Evolutionary conservation across 2,797 vertebrate genomes (phyloP), one percentile per base, ranked within the genome.

Genomic region (Phoeniculus purpureus): DNA sequence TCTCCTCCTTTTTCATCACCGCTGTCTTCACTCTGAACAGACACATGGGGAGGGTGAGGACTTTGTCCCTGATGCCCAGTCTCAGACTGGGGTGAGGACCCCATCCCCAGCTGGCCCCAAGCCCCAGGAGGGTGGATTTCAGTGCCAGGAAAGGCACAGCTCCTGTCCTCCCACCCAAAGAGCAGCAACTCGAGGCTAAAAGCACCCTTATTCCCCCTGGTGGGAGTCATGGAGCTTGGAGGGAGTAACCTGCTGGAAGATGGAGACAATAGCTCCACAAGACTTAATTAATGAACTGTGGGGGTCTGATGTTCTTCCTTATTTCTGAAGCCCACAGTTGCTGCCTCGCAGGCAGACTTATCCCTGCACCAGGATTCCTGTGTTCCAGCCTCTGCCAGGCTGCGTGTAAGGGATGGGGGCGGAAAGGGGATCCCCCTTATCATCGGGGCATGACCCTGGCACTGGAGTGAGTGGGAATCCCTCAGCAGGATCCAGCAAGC

Each of bases 1-100:
- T 98, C 86, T 98, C 98, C 81, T 99, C 99, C 95, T 99, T 99
- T 97, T 98, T 99, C 80, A 98, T 96, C 34, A 99, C 98, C 3
- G 99, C 99, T 0, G 96, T 93, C 96, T 99, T 99, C 92, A 99
- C 99, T 93, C 99, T 99, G 96, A 19, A 71, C 47, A 70, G 37
- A 60, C 0, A 6, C 78, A 82, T 50, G 60, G 0, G 23, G 21
- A 18, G 37, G 8, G 50, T 94, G 43, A 89, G 55, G 17, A 74
- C 10, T 22, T n/a, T 20, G 37, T 5, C 6, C 45, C 22, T 1
- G 4, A 17, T 27, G 4, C 26, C 12, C 43, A 3, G 45, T 4
- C 15, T 40, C 54, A 8, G 34, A 10, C 15, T 12, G 34, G 60
- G 60, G 37, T 62, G 40, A 62, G 18, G 37, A 29, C 25, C 26